Conservation (phyloP, 2,888 invertebrate genomes). For the Cerceris ruficornis region DNA sequence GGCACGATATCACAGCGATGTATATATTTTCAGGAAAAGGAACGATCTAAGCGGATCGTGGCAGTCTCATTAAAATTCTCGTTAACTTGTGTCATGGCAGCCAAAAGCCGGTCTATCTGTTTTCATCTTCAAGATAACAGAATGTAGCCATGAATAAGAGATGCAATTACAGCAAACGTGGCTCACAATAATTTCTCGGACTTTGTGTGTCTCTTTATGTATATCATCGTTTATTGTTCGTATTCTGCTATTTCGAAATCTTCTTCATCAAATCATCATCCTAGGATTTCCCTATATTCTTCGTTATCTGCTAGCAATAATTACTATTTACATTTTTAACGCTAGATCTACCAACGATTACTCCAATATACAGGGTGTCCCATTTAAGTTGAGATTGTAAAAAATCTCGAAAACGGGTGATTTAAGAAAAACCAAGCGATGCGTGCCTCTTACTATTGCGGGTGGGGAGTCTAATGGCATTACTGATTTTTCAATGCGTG, state of each 20-base stretch:
- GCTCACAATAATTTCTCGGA: conserved; percentile 33
- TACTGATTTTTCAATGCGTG: no score
- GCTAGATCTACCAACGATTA: no score
- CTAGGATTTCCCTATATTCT: no score
- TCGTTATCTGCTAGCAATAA: no score
- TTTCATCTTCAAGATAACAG: conserved; percentile 22
- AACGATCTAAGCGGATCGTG: neutral
- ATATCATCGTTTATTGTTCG: neutral
- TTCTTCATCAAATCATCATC: neutral
- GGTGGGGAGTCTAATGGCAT: no score
- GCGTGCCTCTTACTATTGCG: no score
- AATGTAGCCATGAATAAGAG: conserved; percentile 50
- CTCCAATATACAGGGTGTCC: no score
- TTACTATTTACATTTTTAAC: no score
- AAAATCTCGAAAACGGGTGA: no score
- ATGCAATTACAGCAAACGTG: conserved; percentile 49
- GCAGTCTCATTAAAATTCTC: conserved; percentile 7
- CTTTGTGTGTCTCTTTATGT: neutral
- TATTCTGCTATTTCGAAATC: neutral
- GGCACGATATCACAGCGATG: no score
- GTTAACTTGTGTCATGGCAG: conserved; percentile 7
- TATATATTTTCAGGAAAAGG: neutral
- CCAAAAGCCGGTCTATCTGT: conserved; percentile 25
- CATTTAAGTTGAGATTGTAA: no score
- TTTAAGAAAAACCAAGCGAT: no score